phyloP scores from a whole-genome alignment of 53 echinoderm and acorn worm genomes.

The Mesocentrotus franciscanus region DNA sequence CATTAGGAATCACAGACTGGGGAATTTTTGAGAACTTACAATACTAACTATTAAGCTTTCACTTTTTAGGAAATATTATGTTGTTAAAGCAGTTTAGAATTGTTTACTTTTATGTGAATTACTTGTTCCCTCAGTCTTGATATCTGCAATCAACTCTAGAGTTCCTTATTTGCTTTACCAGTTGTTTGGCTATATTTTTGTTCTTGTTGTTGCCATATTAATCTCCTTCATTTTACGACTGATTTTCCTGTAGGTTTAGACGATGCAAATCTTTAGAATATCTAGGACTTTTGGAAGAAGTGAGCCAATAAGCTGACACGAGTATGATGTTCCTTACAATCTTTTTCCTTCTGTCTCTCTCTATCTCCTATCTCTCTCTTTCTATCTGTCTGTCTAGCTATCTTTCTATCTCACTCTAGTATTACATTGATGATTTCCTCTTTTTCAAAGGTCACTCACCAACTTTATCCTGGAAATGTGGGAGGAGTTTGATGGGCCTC shows the following conservation, averaged over 20 bases:
- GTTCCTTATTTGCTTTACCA: neutral
- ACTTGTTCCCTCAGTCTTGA: neutral
- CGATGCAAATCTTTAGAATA: neutral
- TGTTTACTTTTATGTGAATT: no score
- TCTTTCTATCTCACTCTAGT: neutral
- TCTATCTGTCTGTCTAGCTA: neutral
- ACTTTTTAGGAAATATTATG: no score
- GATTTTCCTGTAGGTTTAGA: neutral
- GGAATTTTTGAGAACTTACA: no score
- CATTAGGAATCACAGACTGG: no score
- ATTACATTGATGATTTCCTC: constrained; percentile 5
- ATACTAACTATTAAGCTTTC: no score
- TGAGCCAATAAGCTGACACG: neutral
- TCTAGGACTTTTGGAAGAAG: neutral
- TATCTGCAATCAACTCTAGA: neutral
- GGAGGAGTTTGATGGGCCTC: neutral
- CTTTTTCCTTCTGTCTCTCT: no score
- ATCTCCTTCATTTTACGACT: neutral
- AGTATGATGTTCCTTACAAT: neutral
- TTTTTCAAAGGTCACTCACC: neutral
- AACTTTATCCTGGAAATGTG: neutral
- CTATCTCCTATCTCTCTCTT: neutral
- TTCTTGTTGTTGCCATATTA: neutral
- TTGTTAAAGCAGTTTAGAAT: no score
- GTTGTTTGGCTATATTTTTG: neutral